A percentile compares a stretch with the other conserved stretches of the same genome.
phyloP scores from a whole-genome alignment of 2,888 invertebrate genomes.

The Drosophila tripunctata region DNA sequence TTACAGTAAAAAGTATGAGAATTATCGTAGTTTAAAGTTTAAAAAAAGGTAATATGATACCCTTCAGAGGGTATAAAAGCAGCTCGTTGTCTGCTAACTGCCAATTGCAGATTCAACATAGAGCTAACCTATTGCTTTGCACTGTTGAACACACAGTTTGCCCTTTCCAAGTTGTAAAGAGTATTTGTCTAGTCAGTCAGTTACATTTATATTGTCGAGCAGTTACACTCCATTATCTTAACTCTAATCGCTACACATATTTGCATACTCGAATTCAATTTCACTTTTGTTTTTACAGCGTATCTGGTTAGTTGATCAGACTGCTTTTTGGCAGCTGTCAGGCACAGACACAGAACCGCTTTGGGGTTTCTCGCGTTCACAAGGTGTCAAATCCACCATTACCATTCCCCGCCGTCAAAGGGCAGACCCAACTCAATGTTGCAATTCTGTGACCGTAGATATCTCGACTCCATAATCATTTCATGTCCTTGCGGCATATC shows the following conservation, averaged over 20 bases:
- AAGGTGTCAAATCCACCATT: conserved; percentile 2
- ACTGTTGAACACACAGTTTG: too few relatives aligned
- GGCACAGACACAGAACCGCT: conserved; percentile 22
- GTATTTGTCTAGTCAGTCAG: conserved; percentile 9
- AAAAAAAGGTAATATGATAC: too few relatives aligned
- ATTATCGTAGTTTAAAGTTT: too few relatives aligned
- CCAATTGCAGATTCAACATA: too few relatives aligned
- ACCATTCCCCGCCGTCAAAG: not conserved
- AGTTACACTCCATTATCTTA: not conserved
- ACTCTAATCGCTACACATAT: not conserved
- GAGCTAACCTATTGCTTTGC: too few relatives aligned
- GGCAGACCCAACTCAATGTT: conserved; percentile 2
- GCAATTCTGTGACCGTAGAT: conserved; percentile 29
- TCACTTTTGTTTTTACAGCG: not conserved
- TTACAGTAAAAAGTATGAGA: not conserved
- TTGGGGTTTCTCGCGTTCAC: not conserved
- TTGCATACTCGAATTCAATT: not conserved
- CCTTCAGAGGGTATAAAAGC: too few relatives aligned
- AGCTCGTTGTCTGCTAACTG: too few relatives aligned
- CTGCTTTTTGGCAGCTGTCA: conserved; percentile 16
- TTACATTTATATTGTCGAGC: conserved; percentile 1
- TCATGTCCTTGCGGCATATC: conserved; percentile 56
- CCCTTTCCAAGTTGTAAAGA: too few relatives aligned
- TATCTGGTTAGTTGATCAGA: conserved; percentile 12
- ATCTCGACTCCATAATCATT: conserved; percentile 55